Evolutionary conservation across 2,888 invertebrate species (phyloP), one percentile per base, ranked within the genome.

Genomic region (Acleris laterana): DNA sequence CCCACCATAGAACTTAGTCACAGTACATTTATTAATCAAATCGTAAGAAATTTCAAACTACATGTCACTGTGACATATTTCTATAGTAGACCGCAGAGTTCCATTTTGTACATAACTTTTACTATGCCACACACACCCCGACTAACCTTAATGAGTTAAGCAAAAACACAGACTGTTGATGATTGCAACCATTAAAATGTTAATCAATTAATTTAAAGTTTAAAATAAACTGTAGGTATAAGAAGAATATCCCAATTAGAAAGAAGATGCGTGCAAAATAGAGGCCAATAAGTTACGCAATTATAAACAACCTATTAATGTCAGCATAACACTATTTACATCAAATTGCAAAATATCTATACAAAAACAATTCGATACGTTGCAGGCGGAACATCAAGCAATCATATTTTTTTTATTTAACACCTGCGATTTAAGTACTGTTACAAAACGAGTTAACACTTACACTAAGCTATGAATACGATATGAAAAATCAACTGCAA

Each of bases 241-340:
- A n/a, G n/a, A n/a, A 20, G 5, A 51, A 6, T 59, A 42, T 44
- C 11, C 42, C 53, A 46, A 67, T 63, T 55, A 72, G 53, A 72
- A 58, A 71, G 61, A 68, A 69, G 68, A 72, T 70, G 72, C 74
- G 77, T 77, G 77, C 75, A 68, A 60, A 52, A 71, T 51, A 62
- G 66, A 69, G 69, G 68, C 42, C 62, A 68, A 68, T 65, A 68
- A 61, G 69, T 71, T 58, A 72, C 69, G 70, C 69, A 73, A 63
- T 69, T 71, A 68, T 55, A 68, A 51, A 38, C 17, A 50, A 55
- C 58, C 62, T 59, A 60, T 63, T 70, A 71, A 72, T 56, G 49
- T 67, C 63, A 73, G 71, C 69, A 71, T 70, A 62, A 58, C 60
- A 65, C 56, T 62, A 66, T 62, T 52, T 57, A 66, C 65, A 52